Evolutionary conservation across 2,888 invertebrate genomes (phyloP).

Genomic region (Rhagonycha fulva): DNA sequence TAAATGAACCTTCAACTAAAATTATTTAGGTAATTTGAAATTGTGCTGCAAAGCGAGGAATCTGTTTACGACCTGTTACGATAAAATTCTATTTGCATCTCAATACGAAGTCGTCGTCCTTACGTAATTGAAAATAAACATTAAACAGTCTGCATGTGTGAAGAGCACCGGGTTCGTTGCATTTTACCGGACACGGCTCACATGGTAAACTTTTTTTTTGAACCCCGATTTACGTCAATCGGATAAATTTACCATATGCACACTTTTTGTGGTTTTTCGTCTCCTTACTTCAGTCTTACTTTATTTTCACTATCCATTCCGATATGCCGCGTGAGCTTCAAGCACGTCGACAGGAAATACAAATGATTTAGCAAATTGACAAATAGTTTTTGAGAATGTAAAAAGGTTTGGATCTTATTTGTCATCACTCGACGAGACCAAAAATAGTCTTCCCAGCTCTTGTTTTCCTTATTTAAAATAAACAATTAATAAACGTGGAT

Average conservation of each 20-base stretch:
- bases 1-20: background rate
- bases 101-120: background rate
- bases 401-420: background rate
- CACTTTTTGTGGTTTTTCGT: background rate
- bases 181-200: background rate
- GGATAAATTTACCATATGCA: background rate
- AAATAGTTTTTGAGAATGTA: slow-evolving; percentile 20
- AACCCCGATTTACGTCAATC: background rate
- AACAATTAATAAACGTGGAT: background rate
- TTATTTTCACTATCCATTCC: background rate
- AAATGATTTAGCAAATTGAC: slow-evolving; percentile 22
- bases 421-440: background rate
- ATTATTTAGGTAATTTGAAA: background rate
- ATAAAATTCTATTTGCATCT: background rate
- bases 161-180: background rate
- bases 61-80: background rate
- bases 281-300: background rate
- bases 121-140: background rate
- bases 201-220: background rate
- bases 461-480: background rate
- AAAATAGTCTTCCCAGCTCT: background rate
- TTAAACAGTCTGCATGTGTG: background rate
- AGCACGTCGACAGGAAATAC: slow-evolving; percentile 18
- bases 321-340: background rate
- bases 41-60: background rate